phyloP scores from a whole-genome alignment of 2,888 invertebrate genomes.

The Athalia cordata region DNA sequence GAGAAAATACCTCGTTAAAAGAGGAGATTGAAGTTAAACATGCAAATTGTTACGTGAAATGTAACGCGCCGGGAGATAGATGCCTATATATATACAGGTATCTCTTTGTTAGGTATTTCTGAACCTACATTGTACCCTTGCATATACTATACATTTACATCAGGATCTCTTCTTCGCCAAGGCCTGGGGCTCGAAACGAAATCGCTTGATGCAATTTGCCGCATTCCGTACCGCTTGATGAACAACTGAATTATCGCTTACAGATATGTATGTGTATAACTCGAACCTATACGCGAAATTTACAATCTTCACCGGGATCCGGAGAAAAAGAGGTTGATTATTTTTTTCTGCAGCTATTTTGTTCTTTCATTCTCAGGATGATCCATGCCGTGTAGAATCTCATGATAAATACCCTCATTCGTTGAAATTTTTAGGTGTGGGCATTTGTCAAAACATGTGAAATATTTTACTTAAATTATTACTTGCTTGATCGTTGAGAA shows the following conservation, averaged over 20 bases:
- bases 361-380: no score
- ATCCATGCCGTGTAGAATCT: no score
- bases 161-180: not conserved
- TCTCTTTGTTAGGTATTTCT: not conserved
- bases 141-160: not conserved
- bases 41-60: conserved; percentile 60
- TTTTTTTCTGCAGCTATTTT: no score
- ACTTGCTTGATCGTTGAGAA: no score
- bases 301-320: no score
- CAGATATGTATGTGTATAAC: not conserved
- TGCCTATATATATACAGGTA: conserved; percentile 17
- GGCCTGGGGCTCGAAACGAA: conserved; percentile 6
- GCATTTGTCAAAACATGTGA: no score
- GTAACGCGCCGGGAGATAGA: conserved; percentile 49
- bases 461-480: no score
- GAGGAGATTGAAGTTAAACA: conserved; percentile 56
- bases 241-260: conserved; percentile 4
- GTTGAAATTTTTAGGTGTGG: no score
- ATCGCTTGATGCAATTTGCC: conserved; percentile 22
- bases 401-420: no score
- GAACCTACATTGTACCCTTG: not conserved
- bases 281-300: no score
- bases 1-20: conserved; percentile 57
- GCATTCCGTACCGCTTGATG: conserved; percentile 7
- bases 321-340: no score